phyloP scores from a whole-genome alignment of 1,140 invertebrate genomes.

The Drosophila repletoides region DNA sequence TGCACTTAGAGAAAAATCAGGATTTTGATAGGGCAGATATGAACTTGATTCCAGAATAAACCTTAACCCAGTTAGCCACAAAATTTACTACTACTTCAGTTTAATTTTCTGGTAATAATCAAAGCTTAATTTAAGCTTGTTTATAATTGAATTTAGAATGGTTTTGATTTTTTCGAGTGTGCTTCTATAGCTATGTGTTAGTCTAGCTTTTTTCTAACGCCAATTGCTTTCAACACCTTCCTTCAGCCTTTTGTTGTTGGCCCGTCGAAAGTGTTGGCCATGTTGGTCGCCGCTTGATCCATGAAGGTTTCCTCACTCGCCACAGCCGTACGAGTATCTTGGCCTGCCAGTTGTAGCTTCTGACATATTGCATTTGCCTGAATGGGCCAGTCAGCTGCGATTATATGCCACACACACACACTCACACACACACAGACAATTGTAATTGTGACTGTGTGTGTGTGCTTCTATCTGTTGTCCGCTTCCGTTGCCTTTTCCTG shows the following conservation, averaged over 20 bases:
- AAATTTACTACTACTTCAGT: too few species aligned
- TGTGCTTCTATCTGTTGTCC: conserved; percentile 24
- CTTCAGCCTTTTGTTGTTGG: conserved; percentile 32
- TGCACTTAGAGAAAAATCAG: too few species aligned
- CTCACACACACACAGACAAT: conserved; percentile 14
- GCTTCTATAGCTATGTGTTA: conserved; percentile 2
- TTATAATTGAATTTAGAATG: too few species aligned
- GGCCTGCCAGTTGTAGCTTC: conserved; percentile 47
- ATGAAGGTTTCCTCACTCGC: conserved; percentile 37
- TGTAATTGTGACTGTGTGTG: conserved; percentile 25
- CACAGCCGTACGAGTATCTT: too few species aligned
- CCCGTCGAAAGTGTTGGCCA: conserved; percentile 43
- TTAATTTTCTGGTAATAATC: too few species aligned
- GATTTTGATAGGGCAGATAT: too few species aligned
- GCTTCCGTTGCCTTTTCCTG: conserved; percentile 64
- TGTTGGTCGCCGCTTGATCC: conserved; percentile 37
- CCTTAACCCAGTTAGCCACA: too few species aligned
- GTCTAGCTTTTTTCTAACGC: conserved; percentile 63
- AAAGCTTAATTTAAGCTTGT: too few species aligned
- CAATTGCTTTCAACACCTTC: conserved; percentile 77
- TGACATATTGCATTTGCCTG: conserved; percentile 76
- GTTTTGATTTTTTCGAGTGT: too few species aligned
- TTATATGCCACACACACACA: conserved; percentile 58
- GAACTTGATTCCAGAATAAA: too few species aligned
- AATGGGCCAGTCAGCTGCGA: conserved; percentile 73